Evolutionary conservation across 2,113 vertebrate genomes (phyloP).

Genomic region (Anser brachyrhynchus): DNA sequence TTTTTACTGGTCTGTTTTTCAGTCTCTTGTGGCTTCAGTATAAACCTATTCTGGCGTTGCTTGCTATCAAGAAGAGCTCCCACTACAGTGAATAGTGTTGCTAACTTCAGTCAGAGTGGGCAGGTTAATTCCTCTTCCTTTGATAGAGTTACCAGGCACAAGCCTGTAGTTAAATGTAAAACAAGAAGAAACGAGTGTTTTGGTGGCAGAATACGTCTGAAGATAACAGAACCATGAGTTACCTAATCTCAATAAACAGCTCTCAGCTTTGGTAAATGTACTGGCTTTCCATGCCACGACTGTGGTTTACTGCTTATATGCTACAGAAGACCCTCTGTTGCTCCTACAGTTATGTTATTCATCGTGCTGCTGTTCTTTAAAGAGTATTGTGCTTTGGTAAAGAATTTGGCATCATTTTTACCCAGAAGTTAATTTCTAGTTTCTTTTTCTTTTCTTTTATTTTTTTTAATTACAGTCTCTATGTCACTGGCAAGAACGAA

Average conservation of each 20-base stretch:
- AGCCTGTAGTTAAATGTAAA: not conserved
- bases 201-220: not conserved
- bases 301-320: not conserved
- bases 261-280: not conserved
- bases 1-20: conserved; percentile 4
- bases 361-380: not conserved
- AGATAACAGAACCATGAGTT: not conserved
- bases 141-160: not conserved
- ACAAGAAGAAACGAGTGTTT: not conserved
- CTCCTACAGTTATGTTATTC: not conserved
- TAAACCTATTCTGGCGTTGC: not conserved
- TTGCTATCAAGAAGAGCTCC: not conserved
- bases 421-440: not conserved
- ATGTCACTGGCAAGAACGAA: not conserved
- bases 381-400: not conserved
- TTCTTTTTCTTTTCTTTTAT: not conserved
- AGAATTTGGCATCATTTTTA: not conserved
- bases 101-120: not conserved
- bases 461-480: not conserved
- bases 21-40: not conserved
- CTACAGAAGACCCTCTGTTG: not conserved
- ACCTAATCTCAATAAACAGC: not conserved
- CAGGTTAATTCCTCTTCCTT: not conserved
- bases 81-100: not conserved
- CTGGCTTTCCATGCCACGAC: not conserved